Conservation (phyloP, 1,140 invertebrate species). For the Adelges cooleyi region DNA sequence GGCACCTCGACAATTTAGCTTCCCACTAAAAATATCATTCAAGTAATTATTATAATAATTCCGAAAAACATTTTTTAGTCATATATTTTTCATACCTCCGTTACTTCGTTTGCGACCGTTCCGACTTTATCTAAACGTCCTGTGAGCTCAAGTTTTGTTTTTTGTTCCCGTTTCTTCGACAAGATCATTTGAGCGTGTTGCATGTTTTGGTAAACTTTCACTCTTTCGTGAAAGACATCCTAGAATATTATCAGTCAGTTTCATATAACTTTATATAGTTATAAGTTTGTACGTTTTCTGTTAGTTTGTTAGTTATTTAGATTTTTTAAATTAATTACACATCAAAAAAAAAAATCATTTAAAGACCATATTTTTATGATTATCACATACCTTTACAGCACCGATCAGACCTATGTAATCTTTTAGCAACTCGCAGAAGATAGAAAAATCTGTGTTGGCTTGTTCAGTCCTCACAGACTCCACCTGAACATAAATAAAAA, state of each 20-base stretch:
- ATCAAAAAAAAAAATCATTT: too few relatives aligned
- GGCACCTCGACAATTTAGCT: constrained; percentile 85
- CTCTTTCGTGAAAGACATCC: constrained; percentile 95
- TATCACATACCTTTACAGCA: constrained; percentile 64
- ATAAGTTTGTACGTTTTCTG: too few relatives aligned
- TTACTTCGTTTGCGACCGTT: constrained; percentile 77
- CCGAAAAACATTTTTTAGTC: background rate
- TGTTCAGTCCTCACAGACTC: constrained; percentile 82
- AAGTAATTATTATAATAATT: background rate
- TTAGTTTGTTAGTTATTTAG: too few relatives aligned
- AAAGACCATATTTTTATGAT: too few relatives aligned
- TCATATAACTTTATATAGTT: background rate
- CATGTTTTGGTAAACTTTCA: constrained; percentile 96
- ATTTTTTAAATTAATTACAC: too few relatives aligned
- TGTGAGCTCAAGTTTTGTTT: constrained; percentile 79
- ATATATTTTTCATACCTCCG: constrained; percentile 52
- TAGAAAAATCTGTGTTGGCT: constrained; percentile 88
- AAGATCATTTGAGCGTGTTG: constrained; percentile 91
- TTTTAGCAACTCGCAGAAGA: constrained; percentile 84
- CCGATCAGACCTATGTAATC: constrained; percentile 90
- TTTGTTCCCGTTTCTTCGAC: constrained; percentile 87
- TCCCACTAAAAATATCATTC: constrained; percentile 63
- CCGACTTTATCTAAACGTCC: constrained; percentile 81
- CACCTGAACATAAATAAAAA: too few relatives aligned
- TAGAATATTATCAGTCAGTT: constrained; percentile 36